Percentiles rank a stretch among this genome's conserved stretches.
Conservation (phyloP, 2,797 vertebrate species). For the Acipenser transmontanus region DNA sequence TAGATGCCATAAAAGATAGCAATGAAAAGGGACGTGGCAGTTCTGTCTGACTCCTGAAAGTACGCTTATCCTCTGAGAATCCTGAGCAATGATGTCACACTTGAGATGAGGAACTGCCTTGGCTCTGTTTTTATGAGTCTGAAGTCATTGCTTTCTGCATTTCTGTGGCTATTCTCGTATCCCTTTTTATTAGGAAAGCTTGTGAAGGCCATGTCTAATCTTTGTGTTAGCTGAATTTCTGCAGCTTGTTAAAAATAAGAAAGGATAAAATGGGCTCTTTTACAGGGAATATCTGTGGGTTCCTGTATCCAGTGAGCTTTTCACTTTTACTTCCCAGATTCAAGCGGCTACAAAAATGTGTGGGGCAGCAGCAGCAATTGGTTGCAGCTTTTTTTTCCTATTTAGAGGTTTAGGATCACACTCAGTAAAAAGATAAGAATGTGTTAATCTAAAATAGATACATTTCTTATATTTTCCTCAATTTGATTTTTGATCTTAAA, state of each 20-base stretch:
- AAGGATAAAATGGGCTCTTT: neutral
- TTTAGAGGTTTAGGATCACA: too few relatives aligned
- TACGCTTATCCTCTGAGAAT: neutral
- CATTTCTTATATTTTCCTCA: too few relatives aligned
- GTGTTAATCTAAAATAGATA: too few relatives aligned
- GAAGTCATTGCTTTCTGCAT: constrained; percentile 12
- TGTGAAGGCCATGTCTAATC: constrained; percentile 13
- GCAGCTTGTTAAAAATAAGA: neutral
- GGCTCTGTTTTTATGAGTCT: neutral
- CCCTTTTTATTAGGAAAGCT: neutral
- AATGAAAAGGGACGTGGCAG: too few relatives aligned
- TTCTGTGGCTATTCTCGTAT: constrained; percentile 6
- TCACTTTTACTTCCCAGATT: neutral
- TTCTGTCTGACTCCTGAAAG: too few relatives aligned
- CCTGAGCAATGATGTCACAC: neutral
- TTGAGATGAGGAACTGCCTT: neutral
- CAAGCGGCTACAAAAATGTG: too few relatives aligned
- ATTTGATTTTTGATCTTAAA: too few relatives aligned
- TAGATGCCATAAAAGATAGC: too few relatives aligned
- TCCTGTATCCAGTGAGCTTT: constrained; percentile 4
- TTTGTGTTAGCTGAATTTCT: constrained; percentile 7
- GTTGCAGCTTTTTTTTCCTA: too few relatives aligned
- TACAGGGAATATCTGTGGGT: constrained; percentile 7
- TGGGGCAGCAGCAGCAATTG: too few relatives aligned
- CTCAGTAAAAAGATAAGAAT: too few relatives aligned